Conservation (phyloP, 2,888 invertebrate species). For the Rhaphigaster nebulosa region DNA sequence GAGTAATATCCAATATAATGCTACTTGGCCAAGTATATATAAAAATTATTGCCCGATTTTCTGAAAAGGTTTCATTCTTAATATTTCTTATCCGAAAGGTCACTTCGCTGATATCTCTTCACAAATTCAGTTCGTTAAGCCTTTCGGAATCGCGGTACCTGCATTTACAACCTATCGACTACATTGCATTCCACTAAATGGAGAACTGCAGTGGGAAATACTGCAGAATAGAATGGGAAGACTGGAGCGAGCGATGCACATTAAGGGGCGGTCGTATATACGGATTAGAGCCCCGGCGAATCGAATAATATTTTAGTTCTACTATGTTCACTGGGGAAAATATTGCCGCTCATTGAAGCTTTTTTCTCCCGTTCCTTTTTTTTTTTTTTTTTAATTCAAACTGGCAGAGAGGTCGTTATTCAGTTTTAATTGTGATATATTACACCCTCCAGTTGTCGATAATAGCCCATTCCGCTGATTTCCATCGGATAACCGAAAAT, state of each 20-base stretch:
- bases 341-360: constrained; percentile 11
- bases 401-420: background rate
- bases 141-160: background rate
- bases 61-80: background rate
- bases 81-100: background rate
- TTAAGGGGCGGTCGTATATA: background rate
- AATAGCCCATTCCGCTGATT: background rate
- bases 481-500: background rate
- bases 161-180: background rate
- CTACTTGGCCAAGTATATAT: background rate
- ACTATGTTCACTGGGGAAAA: background rate
- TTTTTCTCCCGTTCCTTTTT: background rate
- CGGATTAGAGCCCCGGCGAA: background rate
- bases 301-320: constrained; percentile 20
- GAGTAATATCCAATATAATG: background rate
- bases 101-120: background rate
- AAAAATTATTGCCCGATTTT: background rate
- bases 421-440: constrained; percentile 49
- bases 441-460: background rate
- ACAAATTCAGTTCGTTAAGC: background rate
- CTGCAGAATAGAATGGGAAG: background rate
- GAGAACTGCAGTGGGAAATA: background rate
- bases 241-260: background rate
- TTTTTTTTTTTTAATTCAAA: background rate
- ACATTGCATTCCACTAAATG: background rate